A percentile compares a stretch with the other conserved stretches of the same genome.
Evolutionary conservation across 2,113 vertebrate species (phyloP).

Genomic region (Hemicordylus capensis): DNA sequence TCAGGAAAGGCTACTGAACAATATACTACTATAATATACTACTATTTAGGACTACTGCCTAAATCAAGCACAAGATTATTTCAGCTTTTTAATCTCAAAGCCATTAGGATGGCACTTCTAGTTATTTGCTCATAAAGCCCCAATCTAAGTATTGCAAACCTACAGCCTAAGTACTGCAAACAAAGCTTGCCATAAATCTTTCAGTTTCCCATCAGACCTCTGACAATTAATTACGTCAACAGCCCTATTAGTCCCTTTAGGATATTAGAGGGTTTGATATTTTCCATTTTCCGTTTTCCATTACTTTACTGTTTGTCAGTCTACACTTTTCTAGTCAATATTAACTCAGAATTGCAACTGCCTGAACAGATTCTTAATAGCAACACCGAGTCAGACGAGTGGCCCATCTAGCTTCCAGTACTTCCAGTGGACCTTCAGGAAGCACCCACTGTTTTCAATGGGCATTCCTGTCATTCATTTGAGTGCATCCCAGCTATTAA

Average conservation of each 20-base stretch:
- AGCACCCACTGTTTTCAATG: too few relatives aligned
- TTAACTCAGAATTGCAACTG: background rate
- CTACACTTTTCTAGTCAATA: background rate
- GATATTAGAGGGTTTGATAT: background rate
- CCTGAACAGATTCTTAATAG: background rate
- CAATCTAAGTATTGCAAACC: too few relatives aligned
- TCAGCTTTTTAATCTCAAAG: background rate
- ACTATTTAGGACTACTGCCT: conserved; percentile 1
- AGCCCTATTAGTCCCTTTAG: background rate
- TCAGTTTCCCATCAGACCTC: background rate
- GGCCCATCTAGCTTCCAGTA: too few relatives aligned
- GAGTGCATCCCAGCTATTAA: too few relatives aligned
- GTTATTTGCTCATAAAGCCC: background rate
- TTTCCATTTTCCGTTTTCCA: background rate
- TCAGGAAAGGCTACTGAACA: background rate
- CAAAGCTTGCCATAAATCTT: background rate
- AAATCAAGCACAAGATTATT: background rate
- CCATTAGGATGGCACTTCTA: background rate
- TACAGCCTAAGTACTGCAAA: background rate
- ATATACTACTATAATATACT: too few relatives aligned
- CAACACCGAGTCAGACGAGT: too few relatives aligned
- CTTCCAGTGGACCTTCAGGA: too few relatives aligned
- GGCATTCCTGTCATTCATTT: too few relatives aligned
- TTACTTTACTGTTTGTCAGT: background rate
- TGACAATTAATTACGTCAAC: background rate